Evolutionary conservation across 1,140 invertebrate genomes (phyloP), one percentile per base, ranked within the genome.

Genomic region (Augochlora pura): DNA sequence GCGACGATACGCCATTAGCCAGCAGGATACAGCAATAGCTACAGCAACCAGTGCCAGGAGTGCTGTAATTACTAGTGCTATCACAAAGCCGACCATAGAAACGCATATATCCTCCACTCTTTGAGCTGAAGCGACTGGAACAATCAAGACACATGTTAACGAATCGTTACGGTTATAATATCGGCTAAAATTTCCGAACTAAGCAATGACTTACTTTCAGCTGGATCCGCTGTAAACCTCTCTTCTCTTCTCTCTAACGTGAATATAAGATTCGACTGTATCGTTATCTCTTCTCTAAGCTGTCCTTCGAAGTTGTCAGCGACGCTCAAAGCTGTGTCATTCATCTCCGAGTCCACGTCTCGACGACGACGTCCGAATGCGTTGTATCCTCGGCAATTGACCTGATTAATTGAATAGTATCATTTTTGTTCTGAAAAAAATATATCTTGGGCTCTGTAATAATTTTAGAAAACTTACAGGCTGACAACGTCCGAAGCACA

Each of bases 401-500:
- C 96, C 96, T 97, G 81, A 16, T 1, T 52, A 18, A 39, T 42
- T 62, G 57, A 71, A 38, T 21, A 18, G 63, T 52, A 32, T 32
- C 32, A 32, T 32, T 32, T 32, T 32, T 32, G n/a, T 4, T 32
- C 32, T 32, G 32, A 4, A 4, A 32, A n/a, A 32, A 32, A 32
- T 32, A 32, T 32, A 32, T 32, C 32, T 32, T 32, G 32, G 32
- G 32, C 1, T 32, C 32, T 4, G 32, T 0, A 8, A 57, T 60
- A 39, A 2, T 52, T 38, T 32, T 21, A 32, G 62, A 8, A 72
- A 70, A 94, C 95, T 95, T 94, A 97, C 97, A 78, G 98, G 98
- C 94, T 98, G 98, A 93, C 98, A 99, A 92, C 96, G 97, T 91
- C 97, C 97, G 90, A 99, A 99, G 94, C 98, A 99, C 7, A 99